These are phyloP conservation scores for Channallabes apus DNA, from an alignment of 2,797 vertebrate genomes.

Conservation along the genomic window DNA sequence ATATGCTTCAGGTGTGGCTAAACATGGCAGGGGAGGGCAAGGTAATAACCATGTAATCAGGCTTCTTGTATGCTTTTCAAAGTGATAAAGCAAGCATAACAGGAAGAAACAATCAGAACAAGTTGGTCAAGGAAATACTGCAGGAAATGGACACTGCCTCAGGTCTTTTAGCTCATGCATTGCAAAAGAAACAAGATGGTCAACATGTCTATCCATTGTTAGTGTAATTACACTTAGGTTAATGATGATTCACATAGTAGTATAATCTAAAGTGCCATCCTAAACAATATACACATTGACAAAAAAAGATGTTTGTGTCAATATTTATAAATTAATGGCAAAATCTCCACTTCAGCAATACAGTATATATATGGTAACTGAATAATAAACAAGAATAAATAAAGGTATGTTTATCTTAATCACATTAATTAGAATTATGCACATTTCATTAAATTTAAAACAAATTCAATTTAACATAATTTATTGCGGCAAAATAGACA, in stretches of 20 bases:
- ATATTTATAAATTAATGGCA: no score
- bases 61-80: slow-evolving; percentile 18
- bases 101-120: slow-evolving; percentile 42
- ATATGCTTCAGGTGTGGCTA: neutral
- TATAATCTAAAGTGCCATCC: neutral
- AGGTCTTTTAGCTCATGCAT: slow-evolving; percentile 27
- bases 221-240: slow-evolving; percentile 4
- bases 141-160: slow-evolving; percentile 45
- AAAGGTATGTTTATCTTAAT: no score
- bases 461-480: no score
- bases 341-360: no score
- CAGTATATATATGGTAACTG: no score
- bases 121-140: slow-evolving; percentile 62
- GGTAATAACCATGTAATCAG: slow-evolving; percentile 45
- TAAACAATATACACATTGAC: no score
- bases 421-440: no score
- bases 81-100: slow-evolving; percentile 31
- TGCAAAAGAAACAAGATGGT: neutral
- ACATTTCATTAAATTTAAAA: no score
- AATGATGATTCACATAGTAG: neutral
- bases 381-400: no score
- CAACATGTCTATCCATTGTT: slow-evolving; percentile 5
- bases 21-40: neutral
- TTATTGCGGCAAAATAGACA: no score
- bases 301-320: no score